Evolutionary conservation across 2,797 vertebrate species (phyloP).

Genomic region (Alosa sapidissima): DNA sequence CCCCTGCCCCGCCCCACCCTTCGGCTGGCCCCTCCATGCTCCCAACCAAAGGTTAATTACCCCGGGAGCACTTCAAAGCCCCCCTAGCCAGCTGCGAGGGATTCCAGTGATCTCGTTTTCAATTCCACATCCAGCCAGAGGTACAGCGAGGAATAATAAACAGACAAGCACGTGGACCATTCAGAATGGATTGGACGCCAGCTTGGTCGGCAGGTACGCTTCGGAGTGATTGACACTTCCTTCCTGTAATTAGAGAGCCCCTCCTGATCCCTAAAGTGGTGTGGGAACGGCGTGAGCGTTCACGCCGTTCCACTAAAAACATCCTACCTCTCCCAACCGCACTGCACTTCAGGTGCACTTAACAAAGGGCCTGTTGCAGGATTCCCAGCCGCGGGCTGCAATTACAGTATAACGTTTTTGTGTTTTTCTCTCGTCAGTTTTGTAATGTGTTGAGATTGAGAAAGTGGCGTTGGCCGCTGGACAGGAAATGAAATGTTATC

Average conservation of each 20-base stretch:
- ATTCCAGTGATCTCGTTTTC: slow-evolving; percentile 64
- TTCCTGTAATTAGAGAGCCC: slow-evolving; percentile 18
- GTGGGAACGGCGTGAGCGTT: not conserved
- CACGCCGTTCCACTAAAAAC: not conserved
- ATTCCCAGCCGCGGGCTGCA: not conserved
- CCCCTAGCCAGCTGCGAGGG: slow-evolving; percentile 67
- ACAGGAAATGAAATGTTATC: not conserved
- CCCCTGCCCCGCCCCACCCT: slow-evolving; percentile 20
- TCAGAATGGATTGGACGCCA: slow-evolving; percentile 1
- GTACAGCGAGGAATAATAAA: slow-evolving; percentile 23
- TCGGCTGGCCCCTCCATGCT: slow-evolving; percentile 63
- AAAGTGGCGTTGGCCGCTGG: not conserved
- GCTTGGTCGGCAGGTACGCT: not conserved
- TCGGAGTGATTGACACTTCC: slow-evolving; percentile 17
- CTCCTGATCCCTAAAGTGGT: slow-evolving; percentile 22
- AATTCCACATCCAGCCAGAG: slow-evolving; percentile 40
- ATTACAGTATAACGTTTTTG: not conserved
- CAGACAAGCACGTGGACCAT: slow-evolving; percentile 9
- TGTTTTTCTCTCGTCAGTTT: not conserved
- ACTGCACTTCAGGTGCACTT: slow-evolving; percentile 2
- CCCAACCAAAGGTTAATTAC: slow-evolving; percentile 71
- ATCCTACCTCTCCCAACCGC: not conserved
- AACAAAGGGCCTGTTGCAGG: not conserved
- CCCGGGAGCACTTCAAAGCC: slow-evolving; percentile 60
- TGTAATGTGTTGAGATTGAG: not conserved